Base-by-base conservation (phyloP, 2,797 vertebrate genomes). In the Pogonophryne albipinna region DNA sequence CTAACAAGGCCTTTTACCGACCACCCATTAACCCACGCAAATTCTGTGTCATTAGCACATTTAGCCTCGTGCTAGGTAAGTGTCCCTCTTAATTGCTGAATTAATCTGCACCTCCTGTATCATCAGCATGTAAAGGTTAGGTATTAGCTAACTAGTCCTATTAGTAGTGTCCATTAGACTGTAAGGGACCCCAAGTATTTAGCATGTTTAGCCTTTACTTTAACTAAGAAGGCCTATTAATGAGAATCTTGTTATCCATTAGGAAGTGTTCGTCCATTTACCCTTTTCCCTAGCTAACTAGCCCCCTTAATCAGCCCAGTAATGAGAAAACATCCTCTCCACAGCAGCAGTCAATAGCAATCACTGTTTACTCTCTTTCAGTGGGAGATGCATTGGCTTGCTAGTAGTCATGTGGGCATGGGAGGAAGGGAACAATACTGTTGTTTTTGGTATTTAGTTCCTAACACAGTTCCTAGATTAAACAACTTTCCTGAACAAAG, bases 321-420 rank as follows among this genome's bases (percentile, higher is more conserved):
- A 99, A 98, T 97, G 97, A 97, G 97, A 96, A 97, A 96, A 95
- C 96, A 97, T 98, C 96, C 96, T 96, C 95, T 96, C 94, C 94
- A 96, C 96, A 97, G 97, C 96, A 96, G 95, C 96, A 98, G 97
- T 99, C 98, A 97, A 99, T 99, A 99, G 97, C 96, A 97, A 99
- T 99, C 97, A 98, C 97, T 98, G 97, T 98, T 98, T 97, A 97
- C 96, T 90, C 81, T 84, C 80, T 91, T 91, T 87, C 88, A 77
- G 78, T 75, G 88, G 85, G 88, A 94, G 76, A 90, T 87, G 76
- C 84, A 86, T 84, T 64, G 69, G 86, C 69, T 80, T 55, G 31
- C 79, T 70, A 89, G 79, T 66, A 78, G 79, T 85, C 67, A 79
- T 77, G 50, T 64, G 52, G 85, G 72, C 59, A 49, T 12, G 4